Base-by-base conservation (phyloP, 1,140 invertebrate species). In the Pinna nobilis region DNA sequence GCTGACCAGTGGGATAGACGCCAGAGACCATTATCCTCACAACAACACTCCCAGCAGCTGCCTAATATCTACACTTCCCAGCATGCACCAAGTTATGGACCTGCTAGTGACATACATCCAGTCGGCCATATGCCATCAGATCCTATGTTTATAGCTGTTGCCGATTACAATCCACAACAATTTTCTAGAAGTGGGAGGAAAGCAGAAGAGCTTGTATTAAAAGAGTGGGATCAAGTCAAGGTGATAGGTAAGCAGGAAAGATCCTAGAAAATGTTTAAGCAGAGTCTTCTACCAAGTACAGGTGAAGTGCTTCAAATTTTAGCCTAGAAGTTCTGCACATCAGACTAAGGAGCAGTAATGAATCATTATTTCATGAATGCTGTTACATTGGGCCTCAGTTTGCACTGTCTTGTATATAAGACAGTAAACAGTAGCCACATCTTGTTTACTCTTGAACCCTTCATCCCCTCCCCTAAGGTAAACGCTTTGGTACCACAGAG, bases 211-310 rank as follows among this genome's bases (percentile, higher is more conserved):
- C 41, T 86, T n/a, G 37, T 66, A 25, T 65, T 87, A 7, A 78
- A 69, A 35, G 83, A 87, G 61, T 84, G 83, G 60, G 79, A 87
- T 70, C 57, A 70, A 15, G 83, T 87, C 18, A 68, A 53, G 9
- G 74, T 86, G 6, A 76, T 76, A 72, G 85, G 85, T 86, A 44
- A 72, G 70, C 33, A 57, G 18, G 2, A 15, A 33, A 57, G 9
- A 6, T 28, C 25, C 49, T 25, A 4, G 1, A 25, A 20, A 1
- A 51, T 7, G 18, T 51, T 3, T 51, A 53, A n/a, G n/a, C n/a
- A n/a, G n/a, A n/a, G n/a, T n/a, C n/a, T n/a, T n/a, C n/a, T n/a
- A n/a, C n/a, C n/a, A n/a, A n/a, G n/a, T n/a, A n/a, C n/a, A n/a
- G n/a, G n/a, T n/a, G n/a, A n/a, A n/a, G n/a, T n/a, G n/a, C n/a